A percentile compares a stretch with the other conserved stretches of the same genome.
Conservation (phyloP, 1,140 invertebrate species). For the Delia radicum region DNA sequence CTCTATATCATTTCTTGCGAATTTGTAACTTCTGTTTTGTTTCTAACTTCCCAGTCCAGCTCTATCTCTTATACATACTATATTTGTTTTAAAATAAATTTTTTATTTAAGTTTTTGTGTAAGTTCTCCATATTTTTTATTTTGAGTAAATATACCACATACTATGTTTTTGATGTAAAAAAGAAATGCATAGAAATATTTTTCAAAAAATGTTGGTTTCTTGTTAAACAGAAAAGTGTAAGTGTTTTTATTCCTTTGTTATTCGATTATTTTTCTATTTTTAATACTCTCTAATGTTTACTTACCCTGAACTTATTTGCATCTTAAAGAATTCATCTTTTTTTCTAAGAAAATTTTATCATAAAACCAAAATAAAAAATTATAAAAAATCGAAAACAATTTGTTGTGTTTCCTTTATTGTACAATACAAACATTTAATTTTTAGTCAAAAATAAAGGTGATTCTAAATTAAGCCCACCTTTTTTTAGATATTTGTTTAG, state of each 20-base stretch:
- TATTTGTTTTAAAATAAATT: neutral
- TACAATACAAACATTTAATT: neutral
- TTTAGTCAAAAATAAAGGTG: too few relatives aligned
- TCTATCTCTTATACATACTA: neutral
- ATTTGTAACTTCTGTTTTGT: neutral
- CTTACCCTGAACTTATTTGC: neutral
- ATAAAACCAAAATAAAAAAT: neutral
- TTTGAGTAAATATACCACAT: neutral
- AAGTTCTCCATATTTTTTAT: neutral
- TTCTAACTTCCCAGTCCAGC: neutral
- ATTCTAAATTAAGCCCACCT: too few relatives aligned
- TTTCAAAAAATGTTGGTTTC: neutral
- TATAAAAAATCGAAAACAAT: neutral
- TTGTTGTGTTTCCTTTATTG: neutral
- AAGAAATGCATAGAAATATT: neutral
- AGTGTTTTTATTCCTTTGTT: neutral
- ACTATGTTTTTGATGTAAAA: too few relatives aligned
- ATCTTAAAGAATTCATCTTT: neutral
- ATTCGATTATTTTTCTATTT: neutral
- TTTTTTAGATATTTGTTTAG: too few relatives aligned
- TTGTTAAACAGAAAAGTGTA: neutral
- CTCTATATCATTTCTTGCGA: neutral
- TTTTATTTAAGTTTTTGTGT: neutral
- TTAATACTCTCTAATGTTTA: neutral
- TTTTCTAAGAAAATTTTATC: neutral